Evolutionary conservation across 1,140 invertebrate genomes (phyloP), one percentile per base, ranked within the genome.

Genomic region (Anastrepha obliqua): DNA sequence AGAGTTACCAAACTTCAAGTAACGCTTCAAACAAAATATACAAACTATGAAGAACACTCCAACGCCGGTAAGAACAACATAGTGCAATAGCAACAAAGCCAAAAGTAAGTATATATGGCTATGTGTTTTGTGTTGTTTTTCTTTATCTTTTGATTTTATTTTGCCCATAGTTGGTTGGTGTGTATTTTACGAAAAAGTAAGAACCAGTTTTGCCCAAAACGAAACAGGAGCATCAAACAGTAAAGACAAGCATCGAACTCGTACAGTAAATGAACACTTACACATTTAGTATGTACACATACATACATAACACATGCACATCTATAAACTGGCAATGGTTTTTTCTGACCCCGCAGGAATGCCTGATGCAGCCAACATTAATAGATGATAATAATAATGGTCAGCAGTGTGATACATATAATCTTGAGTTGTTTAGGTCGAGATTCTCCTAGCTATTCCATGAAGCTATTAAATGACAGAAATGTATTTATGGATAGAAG

Each of bases 201-300:
- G 47, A 81, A 81, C 74, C 74, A 81, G 74, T 81, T 81, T 58
- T 81, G 74, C 74, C 74, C 74, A 81, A 81, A 81, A 81, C 74
- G 74, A 81, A 81, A 81, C 74, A 81, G 74, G 74, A 81, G 74
- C 74, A 47, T 81, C 74, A 47, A 81, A 81, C 74, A 81, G 74
- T 81, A 81, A 81, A 81, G 74, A 58, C 74, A 81, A 81, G 74
- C 74, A 55, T 81, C 74, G 74, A 81, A 81, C 47, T 81, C 74
- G 47, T 81, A 81, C 47, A 81, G 15, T 81, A 74, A 55, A 15
- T 81, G 15, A 6, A 4, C 44, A 81, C 17, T 3, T 78, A 13
- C 29, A 67, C 29, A 67, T 5, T 55, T 2, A 67, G 55, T 58
- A 7, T 15, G 60, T 39, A 67, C 20, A 20, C 39, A 20, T 81